Evolutionary conservation across 2,888 invertebrate species (phyloP), one percentile per base, ranked within the genome.

Genomic region (Dione juno): DNA sequence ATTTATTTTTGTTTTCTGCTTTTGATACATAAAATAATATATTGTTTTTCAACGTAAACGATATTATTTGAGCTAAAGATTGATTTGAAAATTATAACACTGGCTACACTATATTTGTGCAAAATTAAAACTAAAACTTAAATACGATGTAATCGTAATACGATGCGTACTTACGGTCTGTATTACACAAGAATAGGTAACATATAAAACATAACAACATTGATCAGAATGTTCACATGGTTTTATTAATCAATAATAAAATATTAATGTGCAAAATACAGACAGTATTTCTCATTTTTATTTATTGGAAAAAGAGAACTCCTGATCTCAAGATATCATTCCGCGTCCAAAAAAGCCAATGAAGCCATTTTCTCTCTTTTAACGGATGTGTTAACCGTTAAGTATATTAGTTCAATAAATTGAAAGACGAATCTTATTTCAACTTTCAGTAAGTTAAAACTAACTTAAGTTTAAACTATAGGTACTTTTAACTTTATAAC

Each of bases 141-240:
- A 11, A 28, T 59, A 28, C 28, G 28, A 28, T 5, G 28, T n/a
- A n/a, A n/a, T n/a, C n/a, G n/a, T n/a, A 5, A 5, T 28, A 28
- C 28, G 5, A 28, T 28, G 28, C 28, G 2, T 28, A 28, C 5
- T n/a, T 16, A 48, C 13, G 21, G 40, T 19, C n/a, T 28, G 14
- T 41, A 9, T 67, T 59, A 67, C 28, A 67, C 52, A 50, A 54
- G 43, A 54, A 57, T 28, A 52, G 67, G 67, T 67, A 67, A 61
- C 67, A 59, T 54, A 59, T 14, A 59, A 50, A 57, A 58, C 37
- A 67, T 52, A 58, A 58, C 14, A 14, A 21, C 7, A 35, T 35
- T 48, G 5, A n/a, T n/a, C 3, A 48, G 16, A 50, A 19, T 19
- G 35, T 35, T 37, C 35, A n/a, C 35, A 54, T 35, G n/a, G 3